Evolutionary conservation across 2,113 vertebrate genomes (phyloP).

Genomic region (Aspidoscelis tigris): DNA sequence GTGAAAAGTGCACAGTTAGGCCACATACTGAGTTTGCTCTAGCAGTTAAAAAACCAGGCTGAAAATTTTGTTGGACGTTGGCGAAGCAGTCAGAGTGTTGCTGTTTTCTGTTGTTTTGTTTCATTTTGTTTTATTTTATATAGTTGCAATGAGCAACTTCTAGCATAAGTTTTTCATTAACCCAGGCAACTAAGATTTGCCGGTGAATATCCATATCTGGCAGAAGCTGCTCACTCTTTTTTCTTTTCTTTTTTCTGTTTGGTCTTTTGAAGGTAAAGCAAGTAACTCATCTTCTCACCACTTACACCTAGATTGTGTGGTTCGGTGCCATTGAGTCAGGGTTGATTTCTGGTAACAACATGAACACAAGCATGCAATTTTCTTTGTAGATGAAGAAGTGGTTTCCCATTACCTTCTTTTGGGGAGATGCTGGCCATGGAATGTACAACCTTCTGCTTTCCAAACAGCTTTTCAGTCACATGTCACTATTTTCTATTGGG

Average conservation of each 20-base stretch:
- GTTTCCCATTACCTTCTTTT: no score
- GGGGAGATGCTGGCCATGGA: no score
- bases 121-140: constrained; percentile 62
- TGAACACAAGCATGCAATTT: no score
- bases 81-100: constrained; percentile 37
- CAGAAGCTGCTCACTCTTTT: constrained; percentile 30
- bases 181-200: constrained; percentile 63
- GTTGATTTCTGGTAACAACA: no score
- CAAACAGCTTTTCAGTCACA: no score
- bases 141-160: constrained; percentile 58
- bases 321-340: no score
- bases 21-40: constrained; percentile 72
- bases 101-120: constrained; percentile 71
- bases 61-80: constrained; percentile 64
- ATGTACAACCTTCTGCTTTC: no score
- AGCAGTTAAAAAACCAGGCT: constrained; percentile 64
- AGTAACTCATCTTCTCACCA: no score
- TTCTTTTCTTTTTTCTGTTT: neutral
- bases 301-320: no score
- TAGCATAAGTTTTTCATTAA: constrained; percentile 71
- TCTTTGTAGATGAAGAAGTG: no score
- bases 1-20: constrained; percentile 71
- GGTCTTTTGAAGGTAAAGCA: neutral
- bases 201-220: constrained; percentile 43
- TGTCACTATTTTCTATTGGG: no score